Base-by-base conservation (phyloP, 1,140 invertebrate genomes). In the Nixonia krombeini region DNA sequence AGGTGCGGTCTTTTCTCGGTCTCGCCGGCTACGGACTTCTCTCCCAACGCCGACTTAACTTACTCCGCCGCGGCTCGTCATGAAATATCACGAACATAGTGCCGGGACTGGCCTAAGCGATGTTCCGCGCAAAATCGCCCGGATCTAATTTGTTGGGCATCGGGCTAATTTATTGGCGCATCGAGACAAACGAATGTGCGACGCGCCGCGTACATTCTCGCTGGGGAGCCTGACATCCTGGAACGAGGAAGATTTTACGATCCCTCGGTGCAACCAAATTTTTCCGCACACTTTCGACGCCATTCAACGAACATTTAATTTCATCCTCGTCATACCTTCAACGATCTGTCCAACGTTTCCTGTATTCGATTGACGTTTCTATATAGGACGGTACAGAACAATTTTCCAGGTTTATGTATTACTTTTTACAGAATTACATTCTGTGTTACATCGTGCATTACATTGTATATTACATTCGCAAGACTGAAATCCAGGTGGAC, bases 71-170 rank as follows among this genome's bases (percentile, higher is more conserved):
- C 51, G 68, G 56, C 55, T 61, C 58, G 42, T 45, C 70, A 75
- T 79, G 75, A 79, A 79, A 75, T 79, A 79, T 79, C 67, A 64
- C 75, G 46, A 79, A 73, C 72, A 71, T 58, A 52, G 56, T 29
- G 47, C 38, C 28, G 15, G 10, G 44, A 38, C 17, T 35, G 53
- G 61, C 52, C 63, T 76, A 73, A 72, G 70, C 69, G 74, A 75
- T 78, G 71, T 76, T 74, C 59, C 67, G 56, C 70, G 58, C 47
- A 57, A 73, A 67, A 75, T 78, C 68, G 70, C 38, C 55, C 62
- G 56, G 41, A 76, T 76, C 73, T 75, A 75, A 78, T 78, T 78
- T 75, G 73, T 76, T 73, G 73, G 58, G 67, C 76, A 76, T 76
- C 72, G 31, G 40, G 46, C 18, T 64, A 70, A 76, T 76, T 76